Evolutionary conservation across 1,140 invertebrate species (phyloP).

Genomic region (Drosophila willistoni): DNA sequence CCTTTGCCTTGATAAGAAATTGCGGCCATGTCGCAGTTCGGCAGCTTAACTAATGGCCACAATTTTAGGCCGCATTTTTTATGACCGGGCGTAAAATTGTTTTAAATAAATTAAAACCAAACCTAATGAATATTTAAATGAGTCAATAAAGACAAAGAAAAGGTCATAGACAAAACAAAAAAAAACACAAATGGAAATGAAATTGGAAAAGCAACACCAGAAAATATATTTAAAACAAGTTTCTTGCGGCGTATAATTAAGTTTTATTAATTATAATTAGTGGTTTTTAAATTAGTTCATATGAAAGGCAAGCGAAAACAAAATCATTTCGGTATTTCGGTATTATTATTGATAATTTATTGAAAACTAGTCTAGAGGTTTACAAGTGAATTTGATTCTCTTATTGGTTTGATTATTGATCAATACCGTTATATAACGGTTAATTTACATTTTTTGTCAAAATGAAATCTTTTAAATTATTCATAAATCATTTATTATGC

Average conservation of each 20-base stretch:
- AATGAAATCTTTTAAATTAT: neutral
- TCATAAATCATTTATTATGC: constrained; percentile 5
- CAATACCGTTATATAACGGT: neutral
- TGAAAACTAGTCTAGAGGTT: too few relatives aligned
- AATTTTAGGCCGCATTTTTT: constrained; percentile 59
- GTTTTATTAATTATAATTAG: neutral
- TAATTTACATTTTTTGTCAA: neutral
- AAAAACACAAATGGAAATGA: constrained; percentile 26
- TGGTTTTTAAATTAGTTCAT: neutral
- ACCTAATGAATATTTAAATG: constrained; percentile 43
- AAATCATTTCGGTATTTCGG: too few relatives aligned
- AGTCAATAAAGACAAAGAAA: constrained; percentile 30
- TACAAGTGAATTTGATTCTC: too few relatives aligned
- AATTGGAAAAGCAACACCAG: constrained; percentile 19
- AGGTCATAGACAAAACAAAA: neutral
- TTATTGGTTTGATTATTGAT: too few relatives aligned
- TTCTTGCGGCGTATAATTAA: neutral
- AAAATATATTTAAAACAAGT: constrained; percentile 15
- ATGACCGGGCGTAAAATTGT: constrained; percentile 54
- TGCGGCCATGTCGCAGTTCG: constrained; percentile 21
- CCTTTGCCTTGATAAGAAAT: constrained; percentile 53
- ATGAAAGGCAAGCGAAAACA: too few relatives aligned
- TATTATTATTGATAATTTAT: too few relatives aligned
- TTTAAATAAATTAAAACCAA: constrained; percentile 60
- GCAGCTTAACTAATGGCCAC: constrained; percentile 36